Conservation (phyloP, 2,888 invertebrate species). For the Galerucella nymphaeae region DNA sequence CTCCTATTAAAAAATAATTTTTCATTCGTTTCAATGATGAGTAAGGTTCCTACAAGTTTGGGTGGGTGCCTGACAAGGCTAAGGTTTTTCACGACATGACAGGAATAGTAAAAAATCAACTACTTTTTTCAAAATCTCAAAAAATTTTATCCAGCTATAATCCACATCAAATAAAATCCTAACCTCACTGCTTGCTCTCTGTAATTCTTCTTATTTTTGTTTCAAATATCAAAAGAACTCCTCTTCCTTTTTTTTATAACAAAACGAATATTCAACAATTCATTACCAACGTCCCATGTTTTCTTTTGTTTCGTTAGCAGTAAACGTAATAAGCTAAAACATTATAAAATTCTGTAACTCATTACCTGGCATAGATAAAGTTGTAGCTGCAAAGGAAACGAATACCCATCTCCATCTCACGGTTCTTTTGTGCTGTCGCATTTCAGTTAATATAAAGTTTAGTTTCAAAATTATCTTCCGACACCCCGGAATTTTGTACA, state of each 20-base stretch:
- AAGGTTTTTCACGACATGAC: no score
- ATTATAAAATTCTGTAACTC: constrained; percentile 38
- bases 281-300: not conserved
- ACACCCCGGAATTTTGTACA: constrained; percentile 29
- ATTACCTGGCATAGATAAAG: constrained; percentile 38
- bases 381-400: constrained; percentile 36
- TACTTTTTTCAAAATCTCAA: no score
- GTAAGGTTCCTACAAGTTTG: no score
- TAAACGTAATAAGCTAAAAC: constrained; percentile 14
- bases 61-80: no score
- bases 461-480: constrained; percentile 30
- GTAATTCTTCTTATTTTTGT: no score
- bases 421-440: constrained; percentile 30
- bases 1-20: no score
- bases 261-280: not conserved
- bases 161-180: no score
- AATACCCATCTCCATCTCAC: constrained; percentile 33
- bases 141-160: no score
- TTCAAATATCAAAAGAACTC: not conserved
- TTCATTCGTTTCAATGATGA: no score
- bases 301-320: constrained; percentile 18
- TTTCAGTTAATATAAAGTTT: constrained; percentile 34
- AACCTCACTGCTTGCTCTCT: no score
- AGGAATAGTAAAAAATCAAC: no score
- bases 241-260: not conserved